Evolutionary conservation across 2,888 invertebrate genomes (phyloP).

Genomic region (Pyrrhosoma nymphula): DNA sequence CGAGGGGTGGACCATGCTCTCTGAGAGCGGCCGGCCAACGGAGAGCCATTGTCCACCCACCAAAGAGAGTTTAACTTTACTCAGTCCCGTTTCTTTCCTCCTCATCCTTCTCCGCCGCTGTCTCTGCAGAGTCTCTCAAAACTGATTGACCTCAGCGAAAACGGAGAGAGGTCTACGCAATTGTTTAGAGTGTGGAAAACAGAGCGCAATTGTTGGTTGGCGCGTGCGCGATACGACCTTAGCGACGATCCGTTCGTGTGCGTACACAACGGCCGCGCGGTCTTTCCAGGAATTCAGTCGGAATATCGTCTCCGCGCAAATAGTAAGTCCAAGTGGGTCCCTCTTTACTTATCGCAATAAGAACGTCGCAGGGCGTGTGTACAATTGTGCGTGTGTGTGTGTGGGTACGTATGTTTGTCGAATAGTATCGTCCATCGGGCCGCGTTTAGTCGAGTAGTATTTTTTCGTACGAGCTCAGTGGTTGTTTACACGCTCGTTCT

Average conservation of each 20-base stretch:
- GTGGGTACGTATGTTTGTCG: not conserved
- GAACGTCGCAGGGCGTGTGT: not conserved
- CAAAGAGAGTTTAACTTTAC: not conserved
- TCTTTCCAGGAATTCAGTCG: not conserved
- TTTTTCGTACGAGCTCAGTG: not conserved
- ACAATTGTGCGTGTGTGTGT: too few relatives aligned
- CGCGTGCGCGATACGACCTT: not conserved
- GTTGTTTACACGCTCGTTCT: not conserved
- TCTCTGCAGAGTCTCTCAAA: not conserved
- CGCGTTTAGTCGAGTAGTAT: not conserved
- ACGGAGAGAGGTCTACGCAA: not conserved
- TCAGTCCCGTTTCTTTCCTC: not conserved
- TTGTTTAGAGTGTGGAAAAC: not conserved
- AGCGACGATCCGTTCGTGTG: not conserved
- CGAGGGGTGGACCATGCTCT: slow-evolving; percentile 1
- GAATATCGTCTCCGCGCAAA: not conserved
- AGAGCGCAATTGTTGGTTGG: not conserved
- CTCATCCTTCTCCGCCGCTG: not conserved
- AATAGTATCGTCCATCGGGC: not conserved
- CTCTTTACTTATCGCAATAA: not conserved
- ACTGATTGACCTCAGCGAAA: not conserved
- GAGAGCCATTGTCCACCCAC: not conserved
- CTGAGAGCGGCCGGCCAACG: not conserved
- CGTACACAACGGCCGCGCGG: not conserved
- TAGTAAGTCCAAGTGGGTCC: not conserved